phyloP scores from a whole-genome alignment of 2,797 vertebrate genomes.

The Sarcoramphus papa region DNA sequence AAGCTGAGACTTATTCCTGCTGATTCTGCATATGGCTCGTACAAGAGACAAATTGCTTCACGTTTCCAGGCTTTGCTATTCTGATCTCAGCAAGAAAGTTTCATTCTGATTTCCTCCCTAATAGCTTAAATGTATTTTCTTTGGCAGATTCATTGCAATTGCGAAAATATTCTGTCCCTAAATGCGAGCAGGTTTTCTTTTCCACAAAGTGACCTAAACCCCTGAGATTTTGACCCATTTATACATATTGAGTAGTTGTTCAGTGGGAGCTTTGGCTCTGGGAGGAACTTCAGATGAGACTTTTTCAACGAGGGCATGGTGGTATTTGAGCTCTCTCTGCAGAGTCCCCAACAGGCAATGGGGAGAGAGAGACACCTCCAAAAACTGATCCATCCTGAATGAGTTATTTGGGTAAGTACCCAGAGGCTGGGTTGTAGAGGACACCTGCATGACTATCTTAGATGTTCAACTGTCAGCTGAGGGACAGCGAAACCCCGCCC shows the following conservation, averaged over 20 bases:
- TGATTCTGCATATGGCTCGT: not conserved
- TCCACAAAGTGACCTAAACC: not conserved
- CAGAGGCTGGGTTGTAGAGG: too few relatives aligned
- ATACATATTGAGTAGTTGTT: not conserved
- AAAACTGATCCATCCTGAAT: not conserved
- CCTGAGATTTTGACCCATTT: not conserved
- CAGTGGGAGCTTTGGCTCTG: not conserved
- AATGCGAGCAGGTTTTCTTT: not conserved
- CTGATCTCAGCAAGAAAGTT: not conserved
- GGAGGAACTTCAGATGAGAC: not conserved
- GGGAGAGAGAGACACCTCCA: not conserved
- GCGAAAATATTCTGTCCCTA: not conserved
- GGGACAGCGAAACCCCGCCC: too few relatives aligned
- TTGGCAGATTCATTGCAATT: not conserved
- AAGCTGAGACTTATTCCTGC: constrained; percentile 13
- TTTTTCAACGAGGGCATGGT: not conserved
- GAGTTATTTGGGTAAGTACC: not conserved
- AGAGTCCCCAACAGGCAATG: not conserved
- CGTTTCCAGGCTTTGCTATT: not conserved
- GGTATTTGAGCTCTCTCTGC: not conserved
- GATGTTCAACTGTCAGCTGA: too few relatives aligned
- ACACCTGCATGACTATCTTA: too few relatives aligned
- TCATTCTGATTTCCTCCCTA: not conserved
- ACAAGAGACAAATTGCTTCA: not conserved
- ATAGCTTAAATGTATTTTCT: not conserved